A percentile compares a stretch with the other conserved stretches of the same genome.
These are phyloP conservation scores for Nothoprocta perdicaria DNA, from an alignment of 2,113 vertebrate species.

Conservation along the genomic window DNA sequence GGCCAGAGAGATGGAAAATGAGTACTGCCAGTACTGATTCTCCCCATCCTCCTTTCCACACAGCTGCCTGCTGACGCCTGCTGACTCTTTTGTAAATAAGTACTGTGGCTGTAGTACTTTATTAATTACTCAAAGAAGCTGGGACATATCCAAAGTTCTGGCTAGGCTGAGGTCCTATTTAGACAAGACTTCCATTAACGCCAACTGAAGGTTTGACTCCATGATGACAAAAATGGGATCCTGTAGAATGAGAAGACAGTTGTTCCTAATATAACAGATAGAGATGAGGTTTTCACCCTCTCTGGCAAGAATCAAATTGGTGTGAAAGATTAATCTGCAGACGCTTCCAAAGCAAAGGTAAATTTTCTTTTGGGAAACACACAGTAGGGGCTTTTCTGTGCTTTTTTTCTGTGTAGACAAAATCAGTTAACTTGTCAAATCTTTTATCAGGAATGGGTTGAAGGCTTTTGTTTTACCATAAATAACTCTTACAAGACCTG, in stretches of 20 bases:
- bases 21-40: conserved; percentile 65
- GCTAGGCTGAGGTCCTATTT: not conserved
- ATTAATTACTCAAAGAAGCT: conserved; percentile 50
- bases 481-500: not conserved
- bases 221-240: not conserved
- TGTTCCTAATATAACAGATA: not conserved
- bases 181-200: conserved; percentile 2
- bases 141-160: not conserved
- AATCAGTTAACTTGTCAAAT: conserved; percentile 30
- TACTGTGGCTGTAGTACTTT: not conserved
- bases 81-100: conserved; percentile 55
- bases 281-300: conserved; percentile 7
- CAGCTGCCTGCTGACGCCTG: conserved; percentile 64
- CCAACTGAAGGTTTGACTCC: not conserved
- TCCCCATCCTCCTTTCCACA: conserved; percentile 49
- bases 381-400: not conserved
- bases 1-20: conserved; percentile 63
- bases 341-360: conserved; percentile 24
- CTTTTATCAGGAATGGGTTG: not conserved
- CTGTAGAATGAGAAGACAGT: not conserved
- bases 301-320: not conserved
- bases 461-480: conserved; percentile 26
- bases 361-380: not conserved
- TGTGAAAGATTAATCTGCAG: conserved; percentile 5
- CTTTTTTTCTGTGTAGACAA: conserved; percentile 1